A percentile compares a stretch with the other conserved stretches of the same genome.
These are phyloP conservation scores for Nesoenas mayeri DNA, from an alignment of 2,113 vertebrate species.

Conservation along the genomic window DNA sequence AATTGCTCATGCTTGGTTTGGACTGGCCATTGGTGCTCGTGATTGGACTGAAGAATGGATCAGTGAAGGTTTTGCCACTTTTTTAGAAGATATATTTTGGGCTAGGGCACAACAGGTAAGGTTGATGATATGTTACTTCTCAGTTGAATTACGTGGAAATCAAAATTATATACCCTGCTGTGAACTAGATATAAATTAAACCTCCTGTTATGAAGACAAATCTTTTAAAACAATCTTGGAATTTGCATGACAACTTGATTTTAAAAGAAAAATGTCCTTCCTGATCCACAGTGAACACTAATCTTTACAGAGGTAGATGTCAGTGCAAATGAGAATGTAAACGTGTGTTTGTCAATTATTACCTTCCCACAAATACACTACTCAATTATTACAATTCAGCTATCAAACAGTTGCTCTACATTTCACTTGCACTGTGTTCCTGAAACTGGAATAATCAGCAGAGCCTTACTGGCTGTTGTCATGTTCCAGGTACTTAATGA, in stretches of 20 bases:
- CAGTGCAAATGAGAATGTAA: not conserved
- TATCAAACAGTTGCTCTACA: not conserved
- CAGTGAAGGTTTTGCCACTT: constrained; percentile 96
- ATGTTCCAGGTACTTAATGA: not conserved
- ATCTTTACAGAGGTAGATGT: not conserved
- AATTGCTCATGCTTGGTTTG: constrained; percentile 97
- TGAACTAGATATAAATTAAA: not conserved
- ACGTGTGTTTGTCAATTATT: not conserved
- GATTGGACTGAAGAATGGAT: constrained; percentile 99
- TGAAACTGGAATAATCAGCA: not conserved
- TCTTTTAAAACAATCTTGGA: not conserved
- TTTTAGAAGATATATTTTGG: constrained; percentile 93
- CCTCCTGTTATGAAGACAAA: not conserved
- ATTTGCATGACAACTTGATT: not conserved
- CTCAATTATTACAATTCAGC: not conserved
- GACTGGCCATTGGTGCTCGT: constrained; percentile 90
- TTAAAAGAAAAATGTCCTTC: not conserved
- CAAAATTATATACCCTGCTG: not conserved
- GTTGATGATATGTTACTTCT: not conserved
- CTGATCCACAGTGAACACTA: not conserved
- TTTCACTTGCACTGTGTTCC: not conserved
- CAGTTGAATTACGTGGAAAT: not conserved
- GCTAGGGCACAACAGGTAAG: constrained; percentile 85
- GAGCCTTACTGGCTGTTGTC: not conserved
- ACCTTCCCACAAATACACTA: not conserved